These are phyloP conservation scores for Pseudopodoces humilis DNA, from an alignment of 2,113 vertebrate genomes.

Conservation along the genomic window DNA sequence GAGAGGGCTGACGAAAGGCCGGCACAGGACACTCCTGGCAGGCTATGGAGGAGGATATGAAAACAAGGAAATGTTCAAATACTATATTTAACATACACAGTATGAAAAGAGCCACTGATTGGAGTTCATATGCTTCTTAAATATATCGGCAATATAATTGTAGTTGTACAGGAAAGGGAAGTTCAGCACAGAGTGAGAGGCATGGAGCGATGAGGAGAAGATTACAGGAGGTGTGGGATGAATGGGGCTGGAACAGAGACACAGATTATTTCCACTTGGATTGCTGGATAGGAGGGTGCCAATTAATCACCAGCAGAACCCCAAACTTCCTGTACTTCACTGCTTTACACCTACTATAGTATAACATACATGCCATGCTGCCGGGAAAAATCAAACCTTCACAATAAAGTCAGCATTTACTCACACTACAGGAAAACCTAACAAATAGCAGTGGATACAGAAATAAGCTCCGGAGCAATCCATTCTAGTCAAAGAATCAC, in stretches of 20 bases:
- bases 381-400: not conserved
- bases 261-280: not conserved
- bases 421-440: not conserved
- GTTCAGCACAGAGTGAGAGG: accelerated
- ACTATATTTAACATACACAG: not conserved
- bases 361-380: not conserved
- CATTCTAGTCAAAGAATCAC: not conserved
- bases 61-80: not conserved
- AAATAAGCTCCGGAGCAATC: not conserved
- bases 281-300: not conserved
- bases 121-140: not conserved
- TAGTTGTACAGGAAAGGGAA: not conserved
- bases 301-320: not conserved
- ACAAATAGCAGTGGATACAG: not conserved
- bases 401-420: not conserved
- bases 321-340: not conserved
- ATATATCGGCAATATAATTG: not conserved
- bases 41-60: not conserved
- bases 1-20: not conserved
- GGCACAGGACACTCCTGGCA: not conserved
- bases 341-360: not conserved
- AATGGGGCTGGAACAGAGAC: not conserved
- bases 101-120: not conserved
- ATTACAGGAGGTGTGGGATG: accelerated
- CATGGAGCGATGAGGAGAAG: accelerated